Conservation (phyloP, 2,888 invertebrate genomes). For the Aleiodes testaceus region DNA sequence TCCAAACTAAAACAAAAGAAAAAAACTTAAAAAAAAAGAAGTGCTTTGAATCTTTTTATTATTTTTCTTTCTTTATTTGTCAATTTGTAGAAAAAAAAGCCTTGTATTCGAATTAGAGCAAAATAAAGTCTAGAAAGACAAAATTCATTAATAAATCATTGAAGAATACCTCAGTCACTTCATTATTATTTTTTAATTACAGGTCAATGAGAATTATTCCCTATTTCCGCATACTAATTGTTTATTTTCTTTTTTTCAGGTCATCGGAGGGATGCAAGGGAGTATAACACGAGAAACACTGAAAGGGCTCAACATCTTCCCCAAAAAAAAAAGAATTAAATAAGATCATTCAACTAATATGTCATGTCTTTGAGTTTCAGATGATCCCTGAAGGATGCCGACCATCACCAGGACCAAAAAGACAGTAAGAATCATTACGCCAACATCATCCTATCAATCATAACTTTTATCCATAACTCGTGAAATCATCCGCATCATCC, state of each 20-base stretch:
- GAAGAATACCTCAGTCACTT: conserved; percentile 38
- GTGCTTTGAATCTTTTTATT: conserved; percentile 55
- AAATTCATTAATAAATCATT: conserved; percentile 44
- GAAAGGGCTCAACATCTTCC: not conserved
- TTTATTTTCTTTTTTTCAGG: conserved; percentile 38
- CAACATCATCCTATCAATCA: not conserved
- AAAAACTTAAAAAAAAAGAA: conserved; percentile 41
- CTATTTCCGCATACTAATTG: conserved; percentile 43
- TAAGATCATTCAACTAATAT: conserved; percentile 20
- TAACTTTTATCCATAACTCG: conserved; percentile 2
- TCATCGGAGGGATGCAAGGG: not conserved
- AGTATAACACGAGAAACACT: not conserved
- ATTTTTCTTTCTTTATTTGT: conserved; percentile 55
- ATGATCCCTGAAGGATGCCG: conserved; percentile 1
- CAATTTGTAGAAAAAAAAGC: conserved; percentile 69
- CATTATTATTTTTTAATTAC: conserved; percentile 1
- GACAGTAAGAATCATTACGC: conserved; percentile 11
- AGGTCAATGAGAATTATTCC: not conserved
- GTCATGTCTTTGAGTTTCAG: conserved; percentile 52
- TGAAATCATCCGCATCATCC: conserved; percentile 41
- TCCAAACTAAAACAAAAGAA: conserved; percentile 60
- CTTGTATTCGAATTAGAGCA: conserved; percentile 72
- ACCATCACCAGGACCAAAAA: not conserved
- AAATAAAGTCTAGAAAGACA: conserved; percentile 73
- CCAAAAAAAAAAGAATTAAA: not conserved